Evolutionary conservation across 2,888 invertebrate species (phyloP), one percentile per base, ranked within the genome.

Genomic region (Nematopogon swammerdamellus): DNA sequence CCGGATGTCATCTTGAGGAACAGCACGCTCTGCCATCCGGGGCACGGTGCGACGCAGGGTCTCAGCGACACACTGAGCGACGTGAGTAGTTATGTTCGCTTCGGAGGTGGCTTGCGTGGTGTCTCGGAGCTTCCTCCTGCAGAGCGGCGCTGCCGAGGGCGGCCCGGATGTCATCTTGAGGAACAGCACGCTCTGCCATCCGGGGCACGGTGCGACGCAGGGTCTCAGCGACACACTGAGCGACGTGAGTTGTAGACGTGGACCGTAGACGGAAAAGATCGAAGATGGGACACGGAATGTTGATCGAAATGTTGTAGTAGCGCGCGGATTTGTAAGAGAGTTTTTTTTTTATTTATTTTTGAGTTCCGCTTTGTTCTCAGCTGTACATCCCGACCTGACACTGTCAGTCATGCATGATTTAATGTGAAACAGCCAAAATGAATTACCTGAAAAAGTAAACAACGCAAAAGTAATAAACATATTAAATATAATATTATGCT

Each of bases 11-110:
- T 47, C 61, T 67, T 91, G 42, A 71, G 72, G 49, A 85, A 83
- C 1, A 85, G 84, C 55, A 82, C 74, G 52, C 81, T 88, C 44
- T 92, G 92, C 61, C 89, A 90, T 70, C 86, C 90, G 1, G 89
- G 89, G 17, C 82, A 84, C 55, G 88, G 87, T 0, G n/a, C n/a
- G 80, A 82, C 49, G 82, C 81, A 43, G n/a, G 87, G 87, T 52
- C 88, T 86, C 86, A 84, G 86, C 0, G 84, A 82, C 56, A 84
- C 87, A 10, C 72, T 90, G 54, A 82, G 84, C 14, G 83, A 84
- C 67, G 87, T 87, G 69, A 70, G 72, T 63, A 25, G 36, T 19
- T 18, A 25, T 25, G 25, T 25, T 25, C 25, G 25, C 25, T 4
- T 4, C 25, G 25, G 25, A 85, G 64, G 75, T 88, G 46, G 84